Conservation (phyloP, 1,140 invertebrate genomes). For the Platyscapa corneri region DNA sequence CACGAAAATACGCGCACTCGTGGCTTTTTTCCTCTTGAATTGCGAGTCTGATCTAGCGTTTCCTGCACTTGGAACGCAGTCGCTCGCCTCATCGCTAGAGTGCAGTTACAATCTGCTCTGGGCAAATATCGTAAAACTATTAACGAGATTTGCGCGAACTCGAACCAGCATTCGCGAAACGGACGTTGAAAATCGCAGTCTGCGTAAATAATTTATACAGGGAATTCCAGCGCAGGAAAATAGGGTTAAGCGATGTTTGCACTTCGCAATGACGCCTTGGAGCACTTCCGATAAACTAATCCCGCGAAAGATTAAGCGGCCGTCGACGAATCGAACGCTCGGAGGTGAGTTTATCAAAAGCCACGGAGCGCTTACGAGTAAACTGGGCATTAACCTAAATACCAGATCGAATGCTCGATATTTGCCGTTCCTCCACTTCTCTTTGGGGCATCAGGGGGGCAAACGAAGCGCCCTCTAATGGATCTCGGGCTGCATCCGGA, state of each 20-base stretch:
- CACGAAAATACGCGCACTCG: not conserved
- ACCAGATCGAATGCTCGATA: constrained; percentile 53
- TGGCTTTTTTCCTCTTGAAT: too few species aligned
- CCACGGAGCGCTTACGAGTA: constrained; percentile 8
- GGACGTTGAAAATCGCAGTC: not conserved
- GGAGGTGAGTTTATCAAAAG: not conserved
- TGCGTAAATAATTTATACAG: not conserved
- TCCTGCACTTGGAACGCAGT: too few species aligned
- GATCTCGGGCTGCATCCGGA: not conserved
- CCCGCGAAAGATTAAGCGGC: not conserved
- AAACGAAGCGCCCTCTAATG: not conserved
- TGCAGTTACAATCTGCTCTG: not conserved
- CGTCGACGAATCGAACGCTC: too few species aligned
- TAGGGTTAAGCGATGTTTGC: too few species aligned
- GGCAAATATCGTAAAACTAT: too few species aligned
- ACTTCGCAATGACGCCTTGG: too few species aligned
- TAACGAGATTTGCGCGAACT: too few species aligned
- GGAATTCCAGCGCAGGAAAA: not conserved
- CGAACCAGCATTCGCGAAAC: too few species aligned
- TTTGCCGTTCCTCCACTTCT: constrained; percentile 46
- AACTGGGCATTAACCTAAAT: constrained; percentile 53
- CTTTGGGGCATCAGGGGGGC: not conserved
- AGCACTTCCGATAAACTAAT: not conserved
- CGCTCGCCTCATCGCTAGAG: not conserved
- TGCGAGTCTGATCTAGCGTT: too few species aligned